These are phyloP conservation scores for Egretta garzetta DNA, from an alignment of 2,113 vertebrate genomes.

Conservation along the genomic window DNA sequence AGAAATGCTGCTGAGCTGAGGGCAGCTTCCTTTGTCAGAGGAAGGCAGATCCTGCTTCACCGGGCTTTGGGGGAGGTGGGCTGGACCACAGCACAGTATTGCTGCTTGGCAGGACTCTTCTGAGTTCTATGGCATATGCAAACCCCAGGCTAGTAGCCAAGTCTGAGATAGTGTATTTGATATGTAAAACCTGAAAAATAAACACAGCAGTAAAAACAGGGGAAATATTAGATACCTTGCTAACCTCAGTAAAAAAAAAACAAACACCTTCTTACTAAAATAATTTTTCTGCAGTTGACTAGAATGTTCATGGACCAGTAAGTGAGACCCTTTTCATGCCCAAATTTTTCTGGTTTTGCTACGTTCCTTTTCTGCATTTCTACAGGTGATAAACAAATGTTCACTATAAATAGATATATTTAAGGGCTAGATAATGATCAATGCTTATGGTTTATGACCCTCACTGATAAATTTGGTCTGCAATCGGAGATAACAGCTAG, in stretches of 20 bases:
- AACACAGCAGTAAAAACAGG: neutral
- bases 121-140: neutral
- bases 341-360: neutral
- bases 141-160: neutral
- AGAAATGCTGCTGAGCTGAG: neutral
- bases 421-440: neutral
- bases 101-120: neutral
- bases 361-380: neutral
- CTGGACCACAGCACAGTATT: fast-evolving
- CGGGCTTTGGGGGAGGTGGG: neutral
- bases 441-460: neutral
- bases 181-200: neutral
- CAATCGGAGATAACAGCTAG: neutral
- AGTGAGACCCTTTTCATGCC: neutral
- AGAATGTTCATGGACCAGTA: neutral
- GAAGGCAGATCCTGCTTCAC: neutral
- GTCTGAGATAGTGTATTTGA: neutral
- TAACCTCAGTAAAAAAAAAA: neutral
- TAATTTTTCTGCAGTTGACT: neutral
- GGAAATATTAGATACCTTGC: neutral
- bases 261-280: neutral
- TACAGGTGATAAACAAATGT: neutral
- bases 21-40: neutral
- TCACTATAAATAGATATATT: neutral
- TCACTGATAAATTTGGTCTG: neutral